phyloP scores from a whole-genome alignment of 2,113 vertebrate species.

The Malurus elegans region DNA sequence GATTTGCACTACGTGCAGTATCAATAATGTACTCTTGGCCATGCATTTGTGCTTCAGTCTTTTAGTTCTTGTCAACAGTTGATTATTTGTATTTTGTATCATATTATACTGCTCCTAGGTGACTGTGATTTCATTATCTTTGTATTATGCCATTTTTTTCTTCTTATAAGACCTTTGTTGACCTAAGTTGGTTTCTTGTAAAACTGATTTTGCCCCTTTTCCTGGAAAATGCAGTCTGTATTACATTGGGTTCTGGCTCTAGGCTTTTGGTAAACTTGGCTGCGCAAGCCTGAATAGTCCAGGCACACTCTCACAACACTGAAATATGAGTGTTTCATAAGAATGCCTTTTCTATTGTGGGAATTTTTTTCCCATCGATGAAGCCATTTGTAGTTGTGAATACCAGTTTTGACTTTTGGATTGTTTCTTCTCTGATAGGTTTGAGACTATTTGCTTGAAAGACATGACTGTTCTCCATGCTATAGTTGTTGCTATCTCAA shows the following conservation, averaged over 20 bases:
- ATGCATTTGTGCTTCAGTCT: background rate
- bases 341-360: background rate
- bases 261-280: background rate
- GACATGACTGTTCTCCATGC: background rate
- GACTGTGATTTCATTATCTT: background rate
- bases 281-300: background rate
- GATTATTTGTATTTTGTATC: background rate
- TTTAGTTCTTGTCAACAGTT: background rate
- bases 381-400: background rate
- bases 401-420: background rate
- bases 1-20: background rate
- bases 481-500: background rate
- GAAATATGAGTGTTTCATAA: background rate
- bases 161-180: background rate
- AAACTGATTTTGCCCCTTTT: background rate
- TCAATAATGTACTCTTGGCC: background rate
- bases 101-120: background rate
- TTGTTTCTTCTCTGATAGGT: background rate
- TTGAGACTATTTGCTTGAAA: background rate
- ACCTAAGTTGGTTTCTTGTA: background rate
- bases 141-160: background rate
- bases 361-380: background rate
- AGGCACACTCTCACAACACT: background rate
- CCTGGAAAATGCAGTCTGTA: background rate
- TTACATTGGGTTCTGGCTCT: background rate